A percentile compares a stretch with the other conserved stretches of the same genome.
These are phyloP conservation scores for Drosophila equinoxialis DNA, from an alignment of 1,140 invertebrate genomes.

Conservation along the genomic window DNA sequence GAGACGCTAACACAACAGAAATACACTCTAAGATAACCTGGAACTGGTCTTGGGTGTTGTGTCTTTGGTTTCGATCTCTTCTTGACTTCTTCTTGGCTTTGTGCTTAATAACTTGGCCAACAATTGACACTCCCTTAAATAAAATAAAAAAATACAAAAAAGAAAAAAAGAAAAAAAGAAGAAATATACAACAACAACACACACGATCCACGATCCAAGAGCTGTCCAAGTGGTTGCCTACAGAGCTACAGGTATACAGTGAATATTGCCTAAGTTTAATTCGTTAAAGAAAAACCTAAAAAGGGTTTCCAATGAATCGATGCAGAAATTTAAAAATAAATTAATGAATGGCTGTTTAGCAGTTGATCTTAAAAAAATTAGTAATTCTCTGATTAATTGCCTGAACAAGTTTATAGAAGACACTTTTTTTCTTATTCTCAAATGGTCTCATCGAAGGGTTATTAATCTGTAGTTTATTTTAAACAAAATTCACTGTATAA, in stretches of 20 bases:
- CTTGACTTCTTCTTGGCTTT: constrained; percentile 55
- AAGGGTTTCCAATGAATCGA: no score
- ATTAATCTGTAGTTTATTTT: constrained; percentile 5
- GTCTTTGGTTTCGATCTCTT: constrained; percentile 41
- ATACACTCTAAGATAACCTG: constrained; percentile 39
- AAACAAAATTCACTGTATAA: constrained; percentile 44
- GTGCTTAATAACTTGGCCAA: constrained; percentile 78
- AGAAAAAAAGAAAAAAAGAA: constrained; percentile 25
- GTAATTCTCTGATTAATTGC: no score
- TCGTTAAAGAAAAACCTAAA: not conserved
- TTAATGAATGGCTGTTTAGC: no score
- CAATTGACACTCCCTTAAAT: constrained; percentile 79
- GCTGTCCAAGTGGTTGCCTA: constrained; percentile 36
- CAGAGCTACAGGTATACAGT: constrained; percentile 51
- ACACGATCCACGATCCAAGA: not conserved
- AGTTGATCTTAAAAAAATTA: no score
- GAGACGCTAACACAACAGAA: not conserved
- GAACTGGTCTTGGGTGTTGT: constrained; percentile 26
- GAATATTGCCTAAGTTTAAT: constrained; percentile 37
- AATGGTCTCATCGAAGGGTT: not conserved
- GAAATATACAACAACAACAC: constrained; percentile 25
- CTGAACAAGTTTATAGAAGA: no score
- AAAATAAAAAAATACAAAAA: constrained; percentile 42
- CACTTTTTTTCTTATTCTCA: no score
- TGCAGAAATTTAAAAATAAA: no score